Base-by-base conservation (phyloP, 2,888 invertebrate genomes). In the Caenorhabditis panamensis region DNA sequence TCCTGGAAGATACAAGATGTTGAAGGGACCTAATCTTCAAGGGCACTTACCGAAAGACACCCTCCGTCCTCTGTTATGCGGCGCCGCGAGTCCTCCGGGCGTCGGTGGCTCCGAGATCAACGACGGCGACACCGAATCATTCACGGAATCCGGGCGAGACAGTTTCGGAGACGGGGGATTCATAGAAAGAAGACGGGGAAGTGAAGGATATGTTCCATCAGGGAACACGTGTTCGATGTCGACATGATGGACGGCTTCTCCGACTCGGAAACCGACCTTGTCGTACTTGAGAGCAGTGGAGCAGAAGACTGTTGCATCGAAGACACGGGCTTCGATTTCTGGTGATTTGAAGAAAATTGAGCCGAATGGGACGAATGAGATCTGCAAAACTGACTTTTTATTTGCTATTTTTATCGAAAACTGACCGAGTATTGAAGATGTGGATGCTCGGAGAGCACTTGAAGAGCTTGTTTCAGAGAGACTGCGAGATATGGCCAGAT, bases 41-140 rank as follows among this genome's bases (percentile, higher is more conserved):
- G n/a, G n/a, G n/a, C n/a, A 54, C 69, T 61, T 56, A 84, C 84
- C 84, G 28, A 84, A 84, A 36, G 82, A 82, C 24, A 84, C 84
- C 9, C 84, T 54, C 56, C 84, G 68, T 20, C 84, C 84, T 66
- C 79, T 61, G 67, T 84, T 84, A 62, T 82, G 82, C 9, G 69
- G 62, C 2, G 79, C 84, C 0, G 64, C 71, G 0, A 84, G 59
- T 47, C 84, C 81, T 18, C 72, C 72, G 13, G 68, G 76, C 18
- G 71, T 75, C 18, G 67, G 54, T 18, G 73, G 73, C n/a, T 73
- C 73, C 11, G 75, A 69, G 9, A 69, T 64, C 36, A 64, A 28
- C n/a, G 79, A 71, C 8, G 75, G 68, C 20, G 81, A 73, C 0
- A 54, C 44, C 13, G 59, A 64, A 26, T 81, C 83, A 18, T 56